Percentiles rank a stretch among this genome's conserved stretches.
phyloP scores from a whole-genome alignment of 1,140 invertebrate genomes.

The Uloborus diversus region DNA sequence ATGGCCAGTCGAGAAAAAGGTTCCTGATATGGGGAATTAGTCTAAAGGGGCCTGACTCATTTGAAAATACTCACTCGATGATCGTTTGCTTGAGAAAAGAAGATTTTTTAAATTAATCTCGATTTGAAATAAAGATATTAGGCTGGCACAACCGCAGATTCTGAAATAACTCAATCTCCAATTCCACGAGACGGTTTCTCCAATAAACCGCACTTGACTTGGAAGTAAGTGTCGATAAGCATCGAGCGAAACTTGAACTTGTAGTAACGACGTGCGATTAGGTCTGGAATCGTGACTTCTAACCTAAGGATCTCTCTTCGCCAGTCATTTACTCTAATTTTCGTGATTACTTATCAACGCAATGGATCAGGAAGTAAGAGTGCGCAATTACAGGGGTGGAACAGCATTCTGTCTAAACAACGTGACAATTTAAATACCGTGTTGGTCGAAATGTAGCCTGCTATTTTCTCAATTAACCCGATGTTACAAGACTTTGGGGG shows the following conservation, averaged over 20 bases:
- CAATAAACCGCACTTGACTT: conserved; percentile 8
- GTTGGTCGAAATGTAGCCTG: conserved; percentile 51
- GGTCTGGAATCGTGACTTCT: conserved; percentile 52
- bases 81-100: too few species aligned
- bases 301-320: conserved; percentile 52
- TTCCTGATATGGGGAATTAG: too few species aligned
- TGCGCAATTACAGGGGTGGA: conserved; percentile 50
- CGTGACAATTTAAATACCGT: conserved; percentile 56
- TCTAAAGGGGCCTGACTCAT: too few species aligned
- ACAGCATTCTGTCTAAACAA: conserved; percentile 54
- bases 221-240: conserved; percentile 26
- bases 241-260: conserved; percentile 51
- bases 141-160: neutral
- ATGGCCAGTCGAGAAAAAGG: too few species aligned
- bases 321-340: conserved; percentile 55
- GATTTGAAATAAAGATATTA: conserved; percentile 54
- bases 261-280: conserved; percentile 51
- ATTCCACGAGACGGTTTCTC: neutral
- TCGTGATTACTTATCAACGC: conserved; percentile 56
- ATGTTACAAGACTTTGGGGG: conserved; percentile 34
- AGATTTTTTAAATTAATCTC: too few species aligned
- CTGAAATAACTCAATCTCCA: conserved; percentile 51
- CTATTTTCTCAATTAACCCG: conserved; percentile 55
- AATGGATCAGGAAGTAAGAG: conserved; percentile 55
- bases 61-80: too few species aligned